Conservation (phyloP, 2,113 vertebrate species). For the Falco punctatus region DNA sequence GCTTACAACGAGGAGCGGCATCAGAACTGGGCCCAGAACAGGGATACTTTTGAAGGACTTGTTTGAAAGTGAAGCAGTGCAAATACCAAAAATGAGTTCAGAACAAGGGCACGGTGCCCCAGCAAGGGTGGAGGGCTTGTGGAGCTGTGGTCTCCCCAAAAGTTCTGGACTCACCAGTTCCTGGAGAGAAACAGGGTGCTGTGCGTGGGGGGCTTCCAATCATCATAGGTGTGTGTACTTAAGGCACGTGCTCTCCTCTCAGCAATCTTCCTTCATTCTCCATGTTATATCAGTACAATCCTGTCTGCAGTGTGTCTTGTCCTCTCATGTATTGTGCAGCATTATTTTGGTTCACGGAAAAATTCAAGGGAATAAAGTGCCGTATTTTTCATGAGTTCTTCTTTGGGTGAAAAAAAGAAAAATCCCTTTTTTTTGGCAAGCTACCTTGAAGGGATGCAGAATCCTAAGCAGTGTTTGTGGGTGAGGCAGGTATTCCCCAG, state of each 20-base stretch:
- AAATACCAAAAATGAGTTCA: neutral
- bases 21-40: neutral
- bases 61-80: neutral
- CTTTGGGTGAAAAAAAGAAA: neutral
- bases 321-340: rapidly evolving
- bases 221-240: rapidly evolving
- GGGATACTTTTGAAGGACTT: neutral
- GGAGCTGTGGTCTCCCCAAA: neutral
- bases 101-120: neutral
- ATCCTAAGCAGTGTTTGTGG: neutral
- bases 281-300: neutral
- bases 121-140: neutral
- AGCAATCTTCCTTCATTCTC: neutral
- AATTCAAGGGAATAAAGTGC: neutral
- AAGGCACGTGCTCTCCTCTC: neutral
- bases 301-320: neutral
- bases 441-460: neutral
- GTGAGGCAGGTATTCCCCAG: neutral
- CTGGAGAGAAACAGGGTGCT: neutral
- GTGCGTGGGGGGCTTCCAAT: rapidly evolving
- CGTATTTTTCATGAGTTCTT: neutral
- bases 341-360: rapidly evolving
- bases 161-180: rapidly evolving
- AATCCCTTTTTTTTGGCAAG: neutral
- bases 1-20: neutral